Evolutionary conservation across 2,113 vertebrate species (phyloP).

Genomic region (Benitochromis conjunctus): DNA sequence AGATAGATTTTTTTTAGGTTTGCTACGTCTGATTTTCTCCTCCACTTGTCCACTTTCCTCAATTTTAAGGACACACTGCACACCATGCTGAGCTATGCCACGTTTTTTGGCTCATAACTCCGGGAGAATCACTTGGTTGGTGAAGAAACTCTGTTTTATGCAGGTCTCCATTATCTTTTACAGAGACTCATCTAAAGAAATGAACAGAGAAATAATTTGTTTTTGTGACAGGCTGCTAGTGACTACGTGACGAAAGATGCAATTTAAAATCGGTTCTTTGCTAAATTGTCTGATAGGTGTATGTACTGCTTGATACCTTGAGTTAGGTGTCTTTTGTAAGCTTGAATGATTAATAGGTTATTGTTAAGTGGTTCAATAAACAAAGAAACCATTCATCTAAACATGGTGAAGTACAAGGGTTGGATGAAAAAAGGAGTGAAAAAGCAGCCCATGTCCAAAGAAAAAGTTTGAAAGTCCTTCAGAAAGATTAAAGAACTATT

Average conservation of each 20-base stretch:
- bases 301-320: not conserved
- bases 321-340: not conserved
- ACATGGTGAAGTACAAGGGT: not conserved
- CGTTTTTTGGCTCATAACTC: not conserved
- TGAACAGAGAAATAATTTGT: not conserved
- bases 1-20: not conserved
- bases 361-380: not conserved
- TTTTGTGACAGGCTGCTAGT: not conserved
- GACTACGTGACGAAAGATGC: not conserved
- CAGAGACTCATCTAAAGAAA: not conserved
- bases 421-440: not conserved
- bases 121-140: not conserved
- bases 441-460: not conserved
- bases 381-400: not conserved
- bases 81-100: not conserved
- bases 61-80: not conserved
- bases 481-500: not conserved
- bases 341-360: not conserved
- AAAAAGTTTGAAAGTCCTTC: not conserved
- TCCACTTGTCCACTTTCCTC: not conserved
- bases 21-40: not conserved
- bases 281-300: not conserved
- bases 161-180: not conserved
- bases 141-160: not conserved
- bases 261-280: not conserved